Evolutionary conservation across 2,888 invertebrate species (phyloP).

Genomic region (Coleophora flavipennella): DNA sequence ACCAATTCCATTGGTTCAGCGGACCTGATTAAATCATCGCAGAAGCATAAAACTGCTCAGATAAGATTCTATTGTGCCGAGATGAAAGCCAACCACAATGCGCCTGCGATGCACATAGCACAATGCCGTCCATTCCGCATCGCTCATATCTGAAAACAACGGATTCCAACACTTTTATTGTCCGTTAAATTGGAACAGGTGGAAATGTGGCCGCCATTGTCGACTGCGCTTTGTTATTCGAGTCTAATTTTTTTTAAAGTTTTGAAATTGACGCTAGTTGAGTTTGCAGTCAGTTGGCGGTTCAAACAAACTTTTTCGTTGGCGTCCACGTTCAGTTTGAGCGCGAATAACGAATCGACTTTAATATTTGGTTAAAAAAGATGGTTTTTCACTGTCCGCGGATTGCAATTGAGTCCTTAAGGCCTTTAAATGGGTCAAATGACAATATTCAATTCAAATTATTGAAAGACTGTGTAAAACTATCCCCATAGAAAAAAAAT

Average conservation of each 20-base stretch:
- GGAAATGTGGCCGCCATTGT: conserved; percentile 38
- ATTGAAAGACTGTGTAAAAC: too few relatives aligned
- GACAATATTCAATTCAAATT: too few relatives aligned
- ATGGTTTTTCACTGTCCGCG: too few relatives aligned
- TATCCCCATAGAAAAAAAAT: too few relatives aligned
- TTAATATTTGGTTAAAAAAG: too few relatives aligned
- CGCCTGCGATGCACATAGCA: conserved; percentile 54
- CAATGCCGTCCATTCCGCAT: conserved; percentile 45
- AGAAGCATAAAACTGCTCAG: conserved; percentile 39
- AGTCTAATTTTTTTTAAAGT: background rate
- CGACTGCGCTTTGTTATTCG: conserved; percentile 13
- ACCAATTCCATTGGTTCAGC: conserved; percentile 1
- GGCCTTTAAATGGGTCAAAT: too few relatives aligned
- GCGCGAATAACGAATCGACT: background rate
- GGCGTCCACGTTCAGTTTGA: background rate
- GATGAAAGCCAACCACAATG: conserved; percentile 33
- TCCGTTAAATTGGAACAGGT: conserved; percentile 58
- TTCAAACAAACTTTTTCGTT: background rate
- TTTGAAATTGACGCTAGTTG: background rate
- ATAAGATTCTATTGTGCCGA: conserved; percentile 62
- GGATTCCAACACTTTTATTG: conserved; percentile 57
- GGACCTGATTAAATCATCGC: conserved; percentile 43
- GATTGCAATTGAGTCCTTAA: too few relatives aligned
- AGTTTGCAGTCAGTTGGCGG: too few relatives aligned
- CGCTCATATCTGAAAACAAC: conserved; percentile 57